Evolutionary conservation across 2,888 invertebrate genomes (phyloP).

Genomic region (Epirrhoe alternata): DNA sequence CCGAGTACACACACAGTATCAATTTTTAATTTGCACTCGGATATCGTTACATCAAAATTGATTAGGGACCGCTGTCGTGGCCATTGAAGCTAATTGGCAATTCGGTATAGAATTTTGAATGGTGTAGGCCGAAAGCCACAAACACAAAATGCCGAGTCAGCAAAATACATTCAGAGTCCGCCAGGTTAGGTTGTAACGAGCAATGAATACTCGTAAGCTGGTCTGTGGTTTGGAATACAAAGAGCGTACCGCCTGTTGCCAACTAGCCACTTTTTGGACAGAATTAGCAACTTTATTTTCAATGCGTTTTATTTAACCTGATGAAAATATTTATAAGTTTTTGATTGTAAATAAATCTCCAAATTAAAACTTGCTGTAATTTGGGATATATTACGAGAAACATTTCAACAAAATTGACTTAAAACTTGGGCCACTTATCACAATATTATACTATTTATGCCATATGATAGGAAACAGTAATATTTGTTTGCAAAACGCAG

Average conservation of each 20-base stretch:
- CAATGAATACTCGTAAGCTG: constrained; percentile 7
- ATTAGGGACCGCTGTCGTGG: constrained; percentile 68
- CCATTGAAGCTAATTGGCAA: constrained; percentile 79
- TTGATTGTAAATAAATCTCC: background rate
- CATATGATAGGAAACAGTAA: background rate
- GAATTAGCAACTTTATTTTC: constrained; percentile 8
- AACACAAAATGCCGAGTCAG: constrained; percentile 21
- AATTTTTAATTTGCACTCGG: constrained; percentile 12
- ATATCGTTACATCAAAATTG: constrained; percentile 52
- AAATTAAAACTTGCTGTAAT: background rate
- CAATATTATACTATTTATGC: background rate
- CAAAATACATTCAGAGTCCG: background rate
- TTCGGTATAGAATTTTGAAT: constrained; percentile 61
- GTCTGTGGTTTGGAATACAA: constrained; percentile 12
- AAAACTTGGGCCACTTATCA: background rate
- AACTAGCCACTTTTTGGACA: constrained; percentile 10
- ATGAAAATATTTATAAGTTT: background rate
- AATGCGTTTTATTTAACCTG: background rate
- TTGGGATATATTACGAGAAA: background rate
- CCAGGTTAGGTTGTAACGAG: constrained; percentile 7
- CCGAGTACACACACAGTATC: constrained; percentile 1
- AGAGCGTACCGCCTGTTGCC: constrained; percentile 21
- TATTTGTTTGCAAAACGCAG: background rate
- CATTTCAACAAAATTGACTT: too few species aligned
- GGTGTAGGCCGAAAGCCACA: constrained; percentile 53